phyloP scores from a whole-genome alignment of 2,888 invertebrate genomes.

The Brenthis daphne region DNA sequence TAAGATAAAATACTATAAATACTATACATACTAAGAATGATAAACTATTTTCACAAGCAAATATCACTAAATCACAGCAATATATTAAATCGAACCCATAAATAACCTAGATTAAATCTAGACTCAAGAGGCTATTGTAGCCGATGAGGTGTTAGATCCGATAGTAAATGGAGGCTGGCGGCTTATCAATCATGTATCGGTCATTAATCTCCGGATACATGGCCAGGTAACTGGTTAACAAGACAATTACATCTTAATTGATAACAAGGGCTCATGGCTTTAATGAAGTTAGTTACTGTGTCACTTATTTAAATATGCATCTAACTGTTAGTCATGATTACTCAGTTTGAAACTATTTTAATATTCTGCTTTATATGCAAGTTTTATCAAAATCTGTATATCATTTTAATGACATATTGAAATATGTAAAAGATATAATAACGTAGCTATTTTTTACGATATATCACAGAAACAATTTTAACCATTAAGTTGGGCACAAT shows the following conservation, averaged over 20 bases:
- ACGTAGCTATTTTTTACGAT: too few species aligned
- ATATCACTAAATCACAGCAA: not conserved
- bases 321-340: too few species aligned
- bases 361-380: too few species aligned
- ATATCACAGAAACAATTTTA: too few species aligned
- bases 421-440: too few species aligned
- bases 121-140: not conserved
- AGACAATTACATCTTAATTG: not conserved
- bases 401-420: too few species aligned
- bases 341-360: too few species aligned
- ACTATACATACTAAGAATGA: not conserved
- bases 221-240: not conserved
- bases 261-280: not conserved
- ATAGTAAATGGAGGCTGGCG: not conserved
- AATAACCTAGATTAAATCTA: slow-evolving; percentile 3
- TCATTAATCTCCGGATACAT: slow-evolving; percentile 1
- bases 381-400: too few species aligned
- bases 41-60: not conserved
- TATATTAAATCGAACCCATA: not conserved
- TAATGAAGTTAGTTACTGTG: not conserved
- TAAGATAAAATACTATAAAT: too few species aligned
- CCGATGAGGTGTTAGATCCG: not conserved
- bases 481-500: too few species aligned
- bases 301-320: too few species aligned
- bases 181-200: slow-evolving; percentile 14